Evolutionary conservation across 2,888 invertebrate species (phyloP).

Genomic region (Meghimatium bilineatum): DNA sequence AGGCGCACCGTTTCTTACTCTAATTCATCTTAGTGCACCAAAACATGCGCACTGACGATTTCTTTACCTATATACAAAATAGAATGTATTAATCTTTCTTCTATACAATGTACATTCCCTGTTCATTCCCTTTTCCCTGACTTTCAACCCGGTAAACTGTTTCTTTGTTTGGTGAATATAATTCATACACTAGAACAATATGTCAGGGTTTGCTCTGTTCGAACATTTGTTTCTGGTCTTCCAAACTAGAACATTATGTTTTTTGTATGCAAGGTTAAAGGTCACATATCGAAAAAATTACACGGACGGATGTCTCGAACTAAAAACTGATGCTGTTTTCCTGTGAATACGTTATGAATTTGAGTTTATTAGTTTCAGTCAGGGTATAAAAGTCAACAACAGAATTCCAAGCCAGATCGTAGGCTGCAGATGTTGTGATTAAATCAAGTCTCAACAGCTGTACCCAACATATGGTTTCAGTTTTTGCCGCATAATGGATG

Average conservation of each 20-base stretch:
- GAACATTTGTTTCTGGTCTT: not conserved
- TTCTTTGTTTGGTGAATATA: not conserved
- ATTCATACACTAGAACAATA: not conserved
- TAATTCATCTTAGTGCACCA: too few relatives aligned
- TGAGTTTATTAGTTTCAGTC: not conserved
- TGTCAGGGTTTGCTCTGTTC: not conserved
- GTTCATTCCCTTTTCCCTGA: too few relatives aligned
- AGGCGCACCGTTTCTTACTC: too few relatives aligned
- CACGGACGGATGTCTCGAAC: not conserved
- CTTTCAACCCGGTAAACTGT: too few relatives aligned
- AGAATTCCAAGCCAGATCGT: not conserved
- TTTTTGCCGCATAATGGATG: too few relatives aligned
- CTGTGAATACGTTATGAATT: not conserved
- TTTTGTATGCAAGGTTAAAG: not conserved
- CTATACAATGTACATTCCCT: too few relatives aligned
- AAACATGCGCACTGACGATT: too few relatives aligned
- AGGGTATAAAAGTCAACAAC: not conserved
- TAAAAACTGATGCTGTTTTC: not conserved
- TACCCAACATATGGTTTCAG: too few relatives aligned
- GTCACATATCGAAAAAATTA: not conserved
- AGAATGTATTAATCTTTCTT: too few relatives aligned
- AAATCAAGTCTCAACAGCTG: not conserved
- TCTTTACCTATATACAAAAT: too few relatives aligned
- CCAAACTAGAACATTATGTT: not conserved
- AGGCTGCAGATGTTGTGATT: not conserved